Conservation (phyloP, 53 echinoderm and acorn worm genomes). For the Pentamera pediparva region DNA sequence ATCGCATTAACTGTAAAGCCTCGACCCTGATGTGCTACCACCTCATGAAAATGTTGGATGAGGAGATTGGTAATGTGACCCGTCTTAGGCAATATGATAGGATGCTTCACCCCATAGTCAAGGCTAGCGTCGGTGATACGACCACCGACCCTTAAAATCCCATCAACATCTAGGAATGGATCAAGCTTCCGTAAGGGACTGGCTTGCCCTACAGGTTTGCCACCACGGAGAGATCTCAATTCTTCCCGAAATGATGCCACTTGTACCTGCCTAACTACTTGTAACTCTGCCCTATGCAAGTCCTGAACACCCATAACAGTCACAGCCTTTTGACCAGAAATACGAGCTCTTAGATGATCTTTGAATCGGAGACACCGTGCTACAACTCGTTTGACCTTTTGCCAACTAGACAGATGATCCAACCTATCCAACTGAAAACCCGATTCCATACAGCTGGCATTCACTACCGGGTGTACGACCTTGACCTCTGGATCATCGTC, state of each 20-base stretch:
- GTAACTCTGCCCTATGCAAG: not conserved
- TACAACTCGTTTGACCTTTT: constrained; percentile 27
- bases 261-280: not conserved
- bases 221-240: not conserved
- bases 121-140: not conserved
- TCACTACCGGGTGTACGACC: not conserved
- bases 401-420: constrained; percentile 37
- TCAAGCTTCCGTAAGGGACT: not conserved
- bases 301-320: not conserved
- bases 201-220: not conserved
- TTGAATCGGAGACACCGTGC: constrained; percentile 43
- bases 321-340: not conserved
- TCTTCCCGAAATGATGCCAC: not conserved
- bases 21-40: constrained; percentile 15
- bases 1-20: not conserved
- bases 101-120: constrained; percentile 27
- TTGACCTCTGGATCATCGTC: not conserved
- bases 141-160: not conserved
- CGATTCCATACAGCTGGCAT: not conserved
- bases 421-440: constrained; percentile 21
- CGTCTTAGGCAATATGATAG: constrained; percentile 2
- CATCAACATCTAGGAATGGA: not conserved
- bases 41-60: constrained; percentile 8
- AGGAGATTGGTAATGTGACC: constrained; percentile 3
- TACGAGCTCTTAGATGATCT: constrained; percentile 9